phyloP scores from a whole-genome alignment of 2,113 vertebrate genomes.

The Camelus bactrianus region DNA sequence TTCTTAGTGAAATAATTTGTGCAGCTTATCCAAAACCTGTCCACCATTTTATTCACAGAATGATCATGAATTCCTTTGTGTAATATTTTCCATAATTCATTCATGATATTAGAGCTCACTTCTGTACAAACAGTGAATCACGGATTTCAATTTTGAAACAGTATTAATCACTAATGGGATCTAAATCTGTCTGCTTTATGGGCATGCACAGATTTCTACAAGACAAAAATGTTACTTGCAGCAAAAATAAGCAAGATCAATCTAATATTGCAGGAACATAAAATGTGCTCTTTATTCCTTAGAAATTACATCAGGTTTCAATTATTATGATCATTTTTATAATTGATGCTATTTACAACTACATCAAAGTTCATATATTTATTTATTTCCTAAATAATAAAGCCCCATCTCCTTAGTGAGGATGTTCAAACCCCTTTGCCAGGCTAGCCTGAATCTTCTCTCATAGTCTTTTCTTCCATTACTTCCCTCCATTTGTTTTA shows the following conservation, averaged over 20 bases:
- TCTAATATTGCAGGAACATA: neutral
- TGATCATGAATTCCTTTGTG: conserved; percentile 45
- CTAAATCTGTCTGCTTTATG: conserved; percentile 23
- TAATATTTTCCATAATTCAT: conserved; percentile 70
- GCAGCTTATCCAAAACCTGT: neutral
- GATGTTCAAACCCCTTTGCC: neutral
- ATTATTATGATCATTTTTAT: neutral
- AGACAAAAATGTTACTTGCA: neutral
- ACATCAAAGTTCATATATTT: neutral
- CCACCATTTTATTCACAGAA: conserved; percentile 23
- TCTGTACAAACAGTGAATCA: conserved; percentile 64
- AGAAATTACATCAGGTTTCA: neutral
- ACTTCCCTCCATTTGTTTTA: neutral
- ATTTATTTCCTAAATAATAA: neutral
- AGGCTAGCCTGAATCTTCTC: neutral
- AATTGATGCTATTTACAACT: neutral
- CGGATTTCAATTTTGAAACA: conserved; percentile 12
- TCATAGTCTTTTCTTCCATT: neutral
- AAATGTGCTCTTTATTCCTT: conserved; percentile 28
- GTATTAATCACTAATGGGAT: neutral
- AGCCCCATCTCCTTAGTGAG: neutral
- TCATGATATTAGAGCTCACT: conserved; percentile 56
- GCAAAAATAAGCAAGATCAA: conserved; percentile 32
- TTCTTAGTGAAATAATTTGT: conserved; percentile 26
- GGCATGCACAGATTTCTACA: neutral